Evolutionary conservation across 2,113 vertebrate species (phyloP).

Genomic region (Rhineura floridana): DNA sequence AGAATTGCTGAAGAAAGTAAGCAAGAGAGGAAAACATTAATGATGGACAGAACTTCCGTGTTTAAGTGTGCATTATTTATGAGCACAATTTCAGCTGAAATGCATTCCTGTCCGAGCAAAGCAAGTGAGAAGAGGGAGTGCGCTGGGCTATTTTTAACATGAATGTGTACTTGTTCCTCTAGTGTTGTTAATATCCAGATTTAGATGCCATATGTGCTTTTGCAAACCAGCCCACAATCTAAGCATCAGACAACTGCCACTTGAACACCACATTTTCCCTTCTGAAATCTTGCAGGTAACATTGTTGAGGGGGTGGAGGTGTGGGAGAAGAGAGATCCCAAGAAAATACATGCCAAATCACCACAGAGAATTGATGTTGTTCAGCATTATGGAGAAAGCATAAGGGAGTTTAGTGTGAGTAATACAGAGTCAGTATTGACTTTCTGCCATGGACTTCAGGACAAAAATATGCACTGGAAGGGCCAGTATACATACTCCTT

Average conservation of each 20-base stretch:
- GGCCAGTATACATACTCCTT: background rate
- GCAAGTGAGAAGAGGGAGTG: constrained; percentile 21
- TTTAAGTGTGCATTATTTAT: constrained; percentile 66
- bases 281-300: background rate
- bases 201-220: constrained; percentile 26
- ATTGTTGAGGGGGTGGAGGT: background rate
- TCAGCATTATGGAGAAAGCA: background rate
- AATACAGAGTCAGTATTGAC: background rate
- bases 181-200: constrained; percentile 20
- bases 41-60: constrained; percentile 53
- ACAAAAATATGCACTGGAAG: background rate
- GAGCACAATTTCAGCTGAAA: constrained; percentile 61
- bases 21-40: constrained; percentile 58
- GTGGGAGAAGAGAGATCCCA: background rate
- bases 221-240: constrained; percentile 1
- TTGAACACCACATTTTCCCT: background rate
- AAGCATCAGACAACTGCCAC: background rate
- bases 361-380: background rate
- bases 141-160: constrained; percentile 46
- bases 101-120: constrained; percentile 48
- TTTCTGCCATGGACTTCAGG: background rate
- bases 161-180: background rate
- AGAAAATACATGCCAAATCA: background rate
- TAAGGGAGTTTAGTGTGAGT: background rate
- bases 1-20: constrained; percentile 18